Evolutionary conservation across 2,888 invertebrate genomes (phyloP).

Genomic region (Lepidocyrtinus sp.): DNA sequence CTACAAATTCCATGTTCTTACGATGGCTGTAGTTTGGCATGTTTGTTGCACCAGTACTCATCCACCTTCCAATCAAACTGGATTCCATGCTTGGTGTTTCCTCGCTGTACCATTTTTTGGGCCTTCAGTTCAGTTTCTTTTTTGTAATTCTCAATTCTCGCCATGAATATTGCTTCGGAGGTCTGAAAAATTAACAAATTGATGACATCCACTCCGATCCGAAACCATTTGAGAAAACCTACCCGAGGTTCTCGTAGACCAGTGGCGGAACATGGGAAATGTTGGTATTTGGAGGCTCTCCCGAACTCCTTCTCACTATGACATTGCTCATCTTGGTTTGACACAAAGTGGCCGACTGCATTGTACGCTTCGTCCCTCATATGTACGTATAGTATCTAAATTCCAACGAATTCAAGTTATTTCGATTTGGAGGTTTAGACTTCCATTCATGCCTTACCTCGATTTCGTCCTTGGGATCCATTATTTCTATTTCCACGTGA

Average conservation of each 20-base stretch:
- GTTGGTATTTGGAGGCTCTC: background rate
- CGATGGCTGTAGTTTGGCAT: constrained; percentile 15
- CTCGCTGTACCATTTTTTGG: background rate
- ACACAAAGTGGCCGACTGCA: constrained; percentile 40
- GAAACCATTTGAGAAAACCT: background rate
- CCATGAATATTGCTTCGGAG: constrained; percentile 10
- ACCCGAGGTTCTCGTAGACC: constrained; percentile 26
- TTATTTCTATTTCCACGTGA: constrained; percentile 23
- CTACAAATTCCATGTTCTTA: background rate
- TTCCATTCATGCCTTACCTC: too few relatives aligned
- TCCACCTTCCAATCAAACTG: constrained; percentile 26
- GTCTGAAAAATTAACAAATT: background rate
- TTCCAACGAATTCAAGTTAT: background rate
- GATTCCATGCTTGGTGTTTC: background rate
- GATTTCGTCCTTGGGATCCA: background rate
- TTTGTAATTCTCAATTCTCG: background rate
- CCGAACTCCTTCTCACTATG: background rate
- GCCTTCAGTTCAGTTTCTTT: background rate
- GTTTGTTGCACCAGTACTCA: constrained; percentile 34
- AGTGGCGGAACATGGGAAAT: constrained; percentile 26
- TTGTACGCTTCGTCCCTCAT: constrained; percentile 34
- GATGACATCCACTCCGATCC: background rate
- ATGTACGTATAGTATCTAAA: constrained; percentile 18
- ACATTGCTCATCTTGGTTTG: constrained; percentile 4
- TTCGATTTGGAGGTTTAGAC: too few relatives aligned